Evolutionary conservation across 23 tunicate species (phyloP).

Genomic region (Clavelina lepadiformis): DNA sequence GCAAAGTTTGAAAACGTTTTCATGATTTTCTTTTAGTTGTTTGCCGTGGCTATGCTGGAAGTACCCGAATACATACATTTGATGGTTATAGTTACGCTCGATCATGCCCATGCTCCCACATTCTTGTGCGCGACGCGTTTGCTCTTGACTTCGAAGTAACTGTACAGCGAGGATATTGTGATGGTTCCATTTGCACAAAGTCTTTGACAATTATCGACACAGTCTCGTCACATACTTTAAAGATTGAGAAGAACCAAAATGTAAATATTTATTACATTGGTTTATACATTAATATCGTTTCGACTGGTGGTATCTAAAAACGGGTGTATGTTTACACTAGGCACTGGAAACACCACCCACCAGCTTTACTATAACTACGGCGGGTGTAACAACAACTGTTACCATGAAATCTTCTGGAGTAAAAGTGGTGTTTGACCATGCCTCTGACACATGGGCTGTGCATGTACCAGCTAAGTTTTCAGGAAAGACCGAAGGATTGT

Average conservation of each 20-base stretch:
- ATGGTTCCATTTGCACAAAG: constrained; percentile 71
- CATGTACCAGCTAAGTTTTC: constrained; percentile 70
- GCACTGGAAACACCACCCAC: too few relatives aligned
- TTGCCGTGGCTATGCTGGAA: constrained; percentile 91
- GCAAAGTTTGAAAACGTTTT: too few relatives aligned
- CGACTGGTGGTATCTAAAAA: too few relatives aligned
- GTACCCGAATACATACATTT: constrained; percentile 76
- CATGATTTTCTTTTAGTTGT: constrained; percentile 46
- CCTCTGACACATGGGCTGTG: constrained; percentile 81
- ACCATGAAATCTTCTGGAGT: constrained; percentile 52
- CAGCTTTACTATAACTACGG: constrained; percentile 33
- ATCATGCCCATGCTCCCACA: constrained; percentile 91
- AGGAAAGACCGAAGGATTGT: constrained; percentile 94
- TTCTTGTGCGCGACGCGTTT: constrained; percentile 70
- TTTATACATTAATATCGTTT: too few relatives aligned
- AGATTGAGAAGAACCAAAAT: constrained; percentile 25
- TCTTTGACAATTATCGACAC: constrained; percentile 53
- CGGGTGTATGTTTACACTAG: too few relatives aligned
- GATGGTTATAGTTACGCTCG: constrained; percentile 82
- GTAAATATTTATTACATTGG: too few relatives aligned
- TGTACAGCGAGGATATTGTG: constrained; percentile 59
- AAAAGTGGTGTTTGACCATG: constrained; percentile 60
- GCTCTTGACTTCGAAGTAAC: constrained; percentile 83
- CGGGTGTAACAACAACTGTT: constrained; percentile 22
- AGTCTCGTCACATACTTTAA: constrained; percentile 10